Evolutionary conservation across 1,140 invertebrate genomes (phyloP), one percentile per base, ranked within the genome.

Genomic region (Phthorimaea operculella): DNA sequence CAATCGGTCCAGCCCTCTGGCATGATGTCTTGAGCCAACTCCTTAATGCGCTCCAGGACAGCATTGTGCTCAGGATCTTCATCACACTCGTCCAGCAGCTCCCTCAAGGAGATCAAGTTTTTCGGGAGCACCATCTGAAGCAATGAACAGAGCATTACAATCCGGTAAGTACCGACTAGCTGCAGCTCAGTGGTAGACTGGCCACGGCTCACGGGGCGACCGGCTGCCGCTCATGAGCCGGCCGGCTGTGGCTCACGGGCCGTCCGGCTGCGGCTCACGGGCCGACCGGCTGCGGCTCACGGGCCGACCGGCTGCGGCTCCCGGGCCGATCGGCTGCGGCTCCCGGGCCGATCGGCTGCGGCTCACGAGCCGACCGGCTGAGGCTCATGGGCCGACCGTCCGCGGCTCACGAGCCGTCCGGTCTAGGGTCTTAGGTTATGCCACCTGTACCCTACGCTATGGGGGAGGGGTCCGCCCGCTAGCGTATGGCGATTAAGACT

Each of bases 1-100:
- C 52, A 54, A 17, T 54, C 12, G 9, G 14, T 44, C 52, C 52
- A 54, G 1, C 52, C 52, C 2, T 42, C 36, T 54, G 52, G 52
- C 33, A 54, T 9, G 14, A 12, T 11, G 4, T 28, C 18, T 10
- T 50, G 48, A 28, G 48, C 48, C 12, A 50, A 11, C 48, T 10
- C 12, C 14, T 50, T 50, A 2, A 50, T 11, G 5, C 18, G 7
- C 6, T 50, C 48, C 1, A 50, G 21, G 3, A 50, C 9, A 10
- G 14, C 15, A 47, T 50, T 14, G 1, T 21, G 1, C 1, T 50
- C 48, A 3, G 8, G 9, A 9, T 9, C 14, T 14, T 50, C 48
- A 9, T 21, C 48, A 12, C 6, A 11, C 48, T 50, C 18, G 18
- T 28, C 48, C 21, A 50, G 17, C 10, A 50, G 17, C 48, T 50